phyloP scores from a whole-genome alignment of 1,140 invertebrate genomes.

The Drosophila mauritiana region DNA sequence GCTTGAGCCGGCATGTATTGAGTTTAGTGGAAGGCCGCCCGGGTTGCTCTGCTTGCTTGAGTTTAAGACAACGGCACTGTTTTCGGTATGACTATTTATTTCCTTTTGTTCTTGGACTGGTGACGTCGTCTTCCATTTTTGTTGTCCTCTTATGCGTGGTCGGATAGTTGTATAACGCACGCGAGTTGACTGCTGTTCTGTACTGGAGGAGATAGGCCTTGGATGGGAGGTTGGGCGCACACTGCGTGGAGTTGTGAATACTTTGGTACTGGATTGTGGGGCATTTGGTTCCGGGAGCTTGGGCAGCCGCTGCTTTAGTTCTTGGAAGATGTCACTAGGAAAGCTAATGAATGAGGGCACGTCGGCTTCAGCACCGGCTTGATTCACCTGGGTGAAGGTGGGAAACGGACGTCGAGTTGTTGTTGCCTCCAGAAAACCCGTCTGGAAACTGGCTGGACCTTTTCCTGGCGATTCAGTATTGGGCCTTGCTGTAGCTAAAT shows the following conservation, averaged over 20 bases:
- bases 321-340: constrained; percentile 82
- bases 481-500: constrained; percentile 46
- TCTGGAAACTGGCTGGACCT: constrained; percentile 41
- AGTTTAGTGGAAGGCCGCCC: constrained; percentile 64
- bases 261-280: constrained; percentile 46
- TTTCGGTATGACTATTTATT: constrained; percentile 12
- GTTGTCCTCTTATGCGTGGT: constrained; percentile 70
- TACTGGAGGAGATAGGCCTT: constrained; percentile 67
- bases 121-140: constrained; percentile 58
- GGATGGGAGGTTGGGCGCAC: constrained; percentile 55
- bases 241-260: constrained; percentile 65
- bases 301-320: constrained; percentile 68
- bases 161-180: constrained; percentile 56
- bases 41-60: constrained; percentile 37
- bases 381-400: constrained; percentile 54
- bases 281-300: constrained; percentile 42
- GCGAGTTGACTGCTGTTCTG: constrained; percentile 63
- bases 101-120: constrained; percentile 21
- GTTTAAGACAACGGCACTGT: background rate
- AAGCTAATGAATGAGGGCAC: constrained; percentile 82
- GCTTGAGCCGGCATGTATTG: constrained; percentile 49
- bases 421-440: constrained; percentile 70
- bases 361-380: constrained; percentile 31
- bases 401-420: constrained; percentile 72
- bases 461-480: constrained; percentile 23